These are phyloP conservation scores for Poeciliopsis presidionis DNA, from an alignment of 2,797 vertebrate genomes.

Conservation along the genomic window DNA sequence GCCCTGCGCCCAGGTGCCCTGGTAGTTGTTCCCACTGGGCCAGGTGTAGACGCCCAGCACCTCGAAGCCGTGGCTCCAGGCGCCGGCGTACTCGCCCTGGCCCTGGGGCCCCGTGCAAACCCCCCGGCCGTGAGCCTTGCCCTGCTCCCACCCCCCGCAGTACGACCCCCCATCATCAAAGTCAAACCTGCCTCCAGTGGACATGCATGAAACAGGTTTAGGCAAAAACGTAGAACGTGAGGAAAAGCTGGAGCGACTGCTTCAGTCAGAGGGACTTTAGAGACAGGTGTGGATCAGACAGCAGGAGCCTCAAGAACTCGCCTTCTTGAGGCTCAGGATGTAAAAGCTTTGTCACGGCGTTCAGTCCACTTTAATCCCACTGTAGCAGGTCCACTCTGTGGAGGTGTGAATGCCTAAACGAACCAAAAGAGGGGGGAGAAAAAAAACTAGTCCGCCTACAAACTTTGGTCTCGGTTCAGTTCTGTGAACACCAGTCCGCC, in stretches of 20 bases:
- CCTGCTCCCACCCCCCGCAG: constrained; percentile 99
- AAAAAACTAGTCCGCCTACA: too few relatives aligned
- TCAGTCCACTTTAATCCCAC: too few relatives aligned
- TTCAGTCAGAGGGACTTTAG: constrained; percentile 56
- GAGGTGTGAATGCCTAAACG: too few relatives aligned
- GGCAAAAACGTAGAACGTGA: constrained; percentile 87
- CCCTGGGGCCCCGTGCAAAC: constrained; percentile 98
- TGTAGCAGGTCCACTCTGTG: too few relatives aligned
- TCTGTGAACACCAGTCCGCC: too few relatives aligned
- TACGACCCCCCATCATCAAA: constrained; percentile 99
- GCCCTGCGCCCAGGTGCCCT: constrained; percentile 98
- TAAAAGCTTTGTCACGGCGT: background rate
- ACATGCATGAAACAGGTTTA: constrained; percentile 99
- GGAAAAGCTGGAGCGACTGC: constrained; percentile 66
- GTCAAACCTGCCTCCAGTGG: constrained; percentile 99
- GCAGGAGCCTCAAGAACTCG: constrained; percentile 60
- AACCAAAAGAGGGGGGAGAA: too few relatives aligned
- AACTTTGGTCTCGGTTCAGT: too few relatives aligned
- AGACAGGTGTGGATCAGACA: constrained; percentile 56
- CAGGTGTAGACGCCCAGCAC: constrained; percentile 98
- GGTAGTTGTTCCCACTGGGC: constrained; percentile 97
- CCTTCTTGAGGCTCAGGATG: constrained; percentile 34
- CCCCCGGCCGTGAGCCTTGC: constrained; percentile 96
- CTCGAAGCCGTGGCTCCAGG: constrained; percentile 98
- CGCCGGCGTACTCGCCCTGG: constrained; percentile 96